Evolutionary conservation across 1,140 invertebrate genomes (phyloP).

Genomic region (Drosophila quadrilineata): DNA sequence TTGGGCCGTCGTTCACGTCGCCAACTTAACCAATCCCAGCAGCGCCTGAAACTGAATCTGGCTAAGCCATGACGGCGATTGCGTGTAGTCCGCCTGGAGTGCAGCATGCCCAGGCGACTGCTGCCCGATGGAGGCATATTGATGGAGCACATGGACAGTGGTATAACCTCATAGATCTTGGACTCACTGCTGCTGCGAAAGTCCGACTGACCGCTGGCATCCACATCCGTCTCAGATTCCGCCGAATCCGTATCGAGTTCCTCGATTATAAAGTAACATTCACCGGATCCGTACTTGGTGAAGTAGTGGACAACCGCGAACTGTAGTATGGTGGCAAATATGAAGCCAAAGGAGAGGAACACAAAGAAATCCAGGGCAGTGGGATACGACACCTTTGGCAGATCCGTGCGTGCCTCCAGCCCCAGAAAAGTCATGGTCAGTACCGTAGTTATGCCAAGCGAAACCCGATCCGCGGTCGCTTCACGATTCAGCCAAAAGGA

Average conservation of each 20-base stretch:
- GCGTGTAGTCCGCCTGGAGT: constrained; percentile 35
- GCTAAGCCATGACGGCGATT: constrained; percentile 52
- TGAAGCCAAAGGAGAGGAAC: constrained; percentile 92
- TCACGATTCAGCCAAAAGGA: constrained; percentile 95
- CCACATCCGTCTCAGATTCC: constrained; percentile 83
- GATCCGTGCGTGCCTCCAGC: constrained; percentile 91
- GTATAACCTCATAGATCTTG: constrained; percentile 77
- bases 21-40: constrained; percentile 54
- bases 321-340: constrained; percentile 93
- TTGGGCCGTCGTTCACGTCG: constrained; percentile 14
- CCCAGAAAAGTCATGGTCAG: constrained; percentile 95
- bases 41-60: constrained; percentile 38
- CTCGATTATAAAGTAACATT: constrained; percentile 88
- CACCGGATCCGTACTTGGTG: constrained; percentile 93
- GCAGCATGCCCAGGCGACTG: constrained; percentile 52
- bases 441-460: constrained; percentile 92
- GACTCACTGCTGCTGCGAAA: constrained; percentile 67
- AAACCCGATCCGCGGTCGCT: constrained; percentile 92
- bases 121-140: constrained; percentile 53
- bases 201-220: constrained; percentile 48
- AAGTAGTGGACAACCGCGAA: constrained; percentile 95
- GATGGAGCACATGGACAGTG: constrained; percentile 71
- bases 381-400: constrained; percentile 93
- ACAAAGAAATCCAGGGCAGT: constrained; percentile 94
- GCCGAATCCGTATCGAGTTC: constrained; percentile 84